Evolutionary conservation across 1,140 invertebrate genomes (phyloP).

Genomic region (Temnothorax curvispinosus): DNA sequence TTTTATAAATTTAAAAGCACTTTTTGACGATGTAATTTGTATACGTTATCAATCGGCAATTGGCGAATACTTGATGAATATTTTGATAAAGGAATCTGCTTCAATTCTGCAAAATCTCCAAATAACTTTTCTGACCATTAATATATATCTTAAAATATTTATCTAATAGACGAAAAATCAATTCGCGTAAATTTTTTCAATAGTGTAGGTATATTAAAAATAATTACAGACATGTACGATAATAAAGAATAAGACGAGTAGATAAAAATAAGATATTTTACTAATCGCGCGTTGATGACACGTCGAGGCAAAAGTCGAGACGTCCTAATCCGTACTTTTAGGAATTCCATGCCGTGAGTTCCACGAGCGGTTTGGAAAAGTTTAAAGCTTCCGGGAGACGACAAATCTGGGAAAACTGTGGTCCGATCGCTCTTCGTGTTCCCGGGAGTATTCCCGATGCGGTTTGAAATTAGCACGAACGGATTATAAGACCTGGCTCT

Average conservation of each 20-base stretch:
- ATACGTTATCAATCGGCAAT: not conserved
- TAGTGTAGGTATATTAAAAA: not conserved
- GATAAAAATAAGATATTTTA: not conserved
- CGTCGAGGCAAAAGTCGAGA: not conserved
- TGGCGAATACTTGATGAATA: not conserved
- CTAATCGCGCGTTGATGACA: not conserved
- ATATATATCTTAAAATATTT: not conserved
- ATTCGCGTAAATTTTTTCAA: not conserved
- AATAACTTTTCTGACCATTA: not conserved
- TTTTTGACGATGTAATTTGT: conserved; percentile 6
- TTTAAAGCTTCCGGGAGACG: conserved; percentile 53
- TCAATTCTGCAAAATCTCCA: not conserved
- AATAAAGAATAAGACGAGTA: not conserved
- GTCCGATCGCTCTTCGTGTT: conserved; percentile 48
- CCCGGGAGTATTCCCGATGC: conserved; percentile 35
- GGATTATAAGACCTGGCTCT: conserved; percentile 69
- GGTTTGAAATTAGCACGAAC: conserved; percentile 71
- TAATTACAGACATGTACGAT: not conserved
- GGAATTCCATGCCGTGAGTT: conserved; percentile 31
- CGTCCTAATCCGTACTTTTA: conserved; percentile 31
- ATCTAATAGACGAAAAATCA: not conserved
- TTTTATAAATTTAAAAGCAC: not conserved
- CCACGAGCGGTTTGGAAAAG: conserved; percentile 14
- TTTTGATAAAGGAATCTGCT: not conserved
- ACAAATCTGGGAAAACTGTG: conserved; percentile 58